phyloP scores from a whole-genome alignment of 1,140 invertebrate species.

The Geopemphigus sp. region DNA sequence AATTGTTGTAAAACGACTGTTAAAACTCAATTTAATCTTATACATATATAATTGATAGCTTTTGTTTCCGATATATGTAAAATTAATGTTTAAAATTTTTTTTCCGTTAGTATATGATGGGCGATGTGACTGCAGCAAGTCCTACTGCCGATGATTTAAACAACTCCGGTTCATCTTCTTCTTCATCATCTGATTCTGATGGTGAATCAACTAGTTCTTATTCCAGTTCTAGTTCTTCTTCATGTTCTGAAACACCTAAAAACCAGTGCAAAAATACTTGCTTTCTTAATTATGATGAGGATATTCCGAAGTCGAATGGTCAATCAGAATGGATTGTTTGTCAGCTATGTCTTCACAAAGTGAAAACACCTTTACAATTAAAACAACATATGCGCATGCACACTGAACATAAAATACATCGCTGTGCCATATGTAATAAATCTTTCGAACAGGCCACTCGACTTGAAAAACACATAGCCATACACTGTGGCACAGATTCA shows the following conservation, averaged over 20 bases:
- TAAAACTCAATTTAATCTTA: neutral
- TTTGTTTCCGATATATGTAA: neutral
- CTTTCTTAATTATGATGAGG: neutral
- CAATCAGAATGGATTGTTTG: slow-evolving; percentile 38
- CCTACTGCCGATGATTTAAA: slow-evolving; percentile 35
- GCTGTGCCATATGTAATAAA: slow-evolving; percentile 50
- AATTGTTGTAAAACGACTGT: neutral
- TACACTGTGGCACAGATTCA: slow-evolving; percentile 46
- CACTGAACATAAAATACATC: slow-evolving; percentile 39
- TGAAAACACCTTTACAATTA: slow-evolving; percentile 31
- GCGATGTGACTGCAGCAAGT: slow-evolving; percentile 40
- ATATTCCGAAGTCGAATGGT: neutral
- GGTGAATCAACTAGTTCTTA: slow-evolving; percentile 38
- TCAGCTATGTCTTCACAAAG: slow-evolving; percentile 23
- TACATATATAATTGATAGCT: neutral
- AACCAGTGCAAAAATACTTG: neutral
- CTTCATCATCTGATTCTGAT: slow-evolving; percentile 39
- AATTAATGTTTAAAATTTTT: neutral
- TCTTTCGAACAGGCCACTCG: slow-evolving; percentile 38
- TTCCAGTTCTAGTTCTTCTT: slow-evolving; percentile 46
- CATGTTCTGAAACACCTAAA: slow-evolving; percentile 3
- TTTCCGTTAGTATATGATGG: slow-evolving; percentile 22
- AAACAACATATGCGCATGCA: slow-evolving; percentile 46
- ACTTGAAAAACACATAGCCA: slow-evolving; percentile 50
- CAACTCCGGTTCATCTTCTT: slow-evolving; percentile 38